These are phyloP conservation scores for Mormyrops boulengeri DNA, from an alignment of 2,797 vertebrate genomes.

Conservation along the genomic window DNA sequence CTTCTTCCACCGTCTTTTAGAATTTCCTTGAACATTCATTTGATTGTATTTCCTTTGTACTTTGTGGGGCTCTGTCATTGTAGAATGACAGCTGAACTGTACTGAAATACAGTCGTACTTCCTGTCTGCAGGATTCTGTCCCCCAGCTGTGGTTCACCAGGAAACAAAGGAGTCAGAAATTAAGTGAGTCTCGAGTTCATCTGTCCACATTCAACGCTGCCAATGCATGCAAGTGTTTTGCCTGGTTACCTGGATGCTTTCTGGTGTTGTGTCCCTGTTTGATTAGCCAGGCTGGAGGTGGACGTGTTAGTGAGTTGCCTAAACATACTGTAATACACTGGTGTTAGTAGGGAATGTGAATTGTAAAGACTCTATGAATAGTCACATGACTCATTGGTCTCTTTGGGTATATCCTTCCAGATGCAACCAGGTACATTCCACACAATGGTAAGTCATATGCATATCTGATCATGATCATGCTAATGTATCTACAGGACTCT, in stretches of 20 bases:
- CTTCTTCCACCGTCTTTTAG: not conserved
- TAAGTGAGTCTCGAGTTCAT: slow-evolving; percentile 46
- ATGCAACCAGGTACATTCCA: slow-evolving; percentile 60
- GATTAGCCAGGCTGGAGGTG: not conserved
- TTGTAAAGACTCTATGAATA: not conserved
- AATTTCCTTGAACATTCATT: not conserved
- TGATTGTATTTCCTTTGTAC: not conserved
- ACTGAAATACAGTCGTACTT: slow-evolving; percentile 19
- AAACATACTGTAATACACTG: not conserved
- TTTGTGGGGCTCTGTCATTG: not conserved
- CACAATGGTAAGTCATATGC: slow-evolving; percentile 56
- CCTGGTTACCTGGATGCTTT: not conserved
- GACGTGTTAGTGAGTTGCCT: not conserved
- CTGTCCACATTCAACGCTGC: not conserved
- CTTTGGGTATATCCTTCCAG: slow-evolving; percentile 41
- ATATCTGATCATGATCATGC: not conserved
- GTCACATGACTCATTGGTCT: not conserved
- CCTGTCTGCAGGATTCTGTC: slow-evolving; percentile 54
- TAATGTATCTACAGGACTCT: not conserved
- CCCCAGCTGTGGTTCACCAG: slow-evolving; percentile 62
- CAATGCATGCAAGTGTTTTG: not conserved
- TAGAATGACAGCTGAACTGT: not conserved
- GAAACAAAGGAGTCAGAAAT: slow-evolving; percentile 59
- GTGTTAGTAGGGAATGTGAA: not conserved
- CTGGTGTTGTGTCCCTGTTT: not conserved